A percentile compares a stretch with the other conserved stretches of the same genome.
Conservation (phyloP, 1,140 invertebrate species). For the Asbolus verrucosus region DNA sequence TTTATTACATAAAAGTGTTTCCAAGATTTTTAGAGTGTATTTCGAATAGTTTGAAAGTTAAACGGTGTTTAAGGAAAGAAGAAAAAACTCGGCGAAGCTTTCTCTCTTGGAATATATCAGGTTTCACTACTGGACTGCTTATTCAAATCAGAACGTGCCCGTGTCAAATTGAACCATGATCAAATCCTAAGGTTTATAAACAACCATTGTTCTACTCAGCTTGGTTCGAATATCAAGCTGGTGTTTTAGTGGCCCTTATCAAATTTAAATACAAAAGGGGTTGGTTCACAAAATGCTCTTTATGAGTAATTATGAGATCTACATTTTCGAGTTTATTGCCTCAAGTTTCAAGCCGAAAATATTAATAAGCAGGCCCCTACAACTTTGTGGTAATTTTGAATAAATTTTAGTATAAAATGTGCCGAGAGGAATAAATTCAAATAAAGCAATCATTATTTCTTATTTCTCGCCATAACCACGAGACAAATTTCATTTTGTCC, state of each 20-base stretch:
- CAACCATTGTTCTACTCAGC: not conserved
- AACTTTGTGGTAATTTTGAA: not conserved
- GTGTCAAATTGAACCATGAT: constrained; percentile 14
- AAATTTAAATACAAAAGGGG: constrained; percentile 25
- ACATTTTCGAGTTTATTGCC: constrained; percentile 3
- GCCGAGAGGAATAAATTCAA: not conserved
- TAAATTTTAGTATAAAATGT: not conserved
- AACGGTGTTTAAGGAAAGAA: not conserved
- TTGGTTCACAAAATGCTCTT: constrained; percentile 4
- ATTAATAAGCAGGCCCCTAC: not conserved
- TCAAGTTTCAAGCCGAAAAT: not conserved
- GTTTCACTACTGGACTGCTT: constrained; percentile 11
- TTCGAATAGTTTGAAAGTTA: not conserved
- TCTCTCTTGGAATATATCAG: constrained; percentile 1
- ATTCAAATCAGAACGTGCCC: constrained; percentile 16
- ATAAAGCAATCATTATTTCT: not conserved
- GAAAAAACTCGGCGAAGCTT: not conserved
- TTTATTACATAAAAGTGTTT: constrained; percentile 3
- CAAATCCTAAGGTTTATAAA: constrained; percentile 6
- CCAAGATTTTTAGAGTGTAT: not conserved
- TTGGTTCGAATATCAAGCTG: constrained; percentile 8
- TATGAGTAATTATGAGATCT: constrained; percentile 7
- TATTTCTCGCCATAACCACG: too few relatives aligned
- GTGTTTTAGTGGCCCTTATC: constrained; percentile 7
- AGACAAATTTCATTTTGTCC: not conserved